Base-by-base conservation (phyloP, 2,797 vertebrate genomes). In the Sebastes alutus region DNA sequence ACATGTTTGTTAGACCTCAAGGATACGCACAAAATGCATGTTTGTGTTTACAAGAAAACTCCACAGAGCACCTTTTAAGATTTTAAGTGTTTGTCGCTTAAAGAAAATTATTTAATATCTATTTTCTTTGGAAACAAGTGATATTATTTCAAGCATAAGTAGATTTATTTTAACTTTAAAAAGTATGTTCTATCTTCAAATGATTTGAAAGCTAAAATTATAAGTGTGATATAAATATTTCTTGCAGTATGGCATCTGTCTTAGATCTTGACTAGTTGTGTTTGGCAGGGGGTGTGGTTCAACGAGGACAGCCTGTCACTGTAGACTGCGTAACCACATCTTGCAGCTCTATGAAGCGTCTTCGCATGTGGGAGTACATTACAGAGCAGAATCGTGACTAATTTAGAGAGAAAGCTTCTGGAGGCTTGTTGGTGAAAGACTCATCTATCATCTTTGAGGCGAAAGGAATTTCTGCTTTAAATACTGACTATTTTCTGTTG, bases 371-470 rank as follows among this genome's bases (percentile, higher is more conserved):
- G 88, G 82, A 80, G 85, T 70, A 66, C 30, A 54, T 80, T 67
- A 77, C 52, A 68, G 78, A 1, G 75, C 65, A 73, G 75, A 78
- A 85, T 90, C 81, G 63, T 89, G 90, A 91, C 91, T 74, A 84
- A 64, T 23, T 33, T 27, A 77, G 83, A 25, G 83, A 25, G 49
- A 67, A 81, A 80, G 62, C 59, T 72, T 56, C 32, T 22, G 71
- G 64, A 67, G 32, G 55, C 33, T 75, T 30, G 27, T 29, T 33
- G 38, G 29, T 35, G 23, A 82, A 72, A 79, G 42, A 66, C 49
- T 64, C 52, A 20, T 70, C 49, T 58, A 55, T 69, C 46, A 69
- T 22, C 22, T 52, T 55, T 68, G 29, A 84, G 13, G 23, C 8
- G 4, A 58, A 35, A 20, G 9, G 13, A 74, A 59, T 18, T 61